Base-by-base conservation (phyloP, 1,140 invertebrate species). In the Pseudoatta argentina region DNA sequence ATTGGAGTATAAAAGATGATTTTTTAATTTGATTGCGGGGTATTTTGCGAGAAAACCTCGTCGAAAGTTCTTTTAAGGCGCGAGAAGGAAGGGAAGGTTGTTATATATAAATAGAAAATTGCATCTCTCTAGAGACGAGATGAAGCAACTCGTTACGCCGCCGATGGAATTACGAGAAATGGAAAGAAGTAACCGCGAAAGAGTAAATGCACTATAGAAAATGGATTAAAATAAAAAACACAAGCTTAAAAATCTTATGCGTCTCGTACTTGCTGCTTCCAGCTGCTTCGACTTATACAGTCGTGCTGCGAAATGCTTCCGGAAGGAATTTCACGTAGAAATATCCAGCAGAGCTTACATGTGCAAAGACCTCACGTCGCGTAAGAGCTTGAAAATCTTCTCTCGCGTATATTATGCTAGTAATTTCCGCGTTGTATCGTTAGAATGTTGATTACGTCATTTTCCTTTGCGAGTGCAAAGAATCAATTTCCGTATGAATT, bases 131-230 rank as follows among this genome's bases (percentile, higher is more conserved):
- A 51, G 69, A 44, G 27, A 16, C 18, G 39, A 51, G 79, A 83
- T 83, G 69, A 83, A 75, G 79, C 57, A 83, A 83, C 79, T 83
- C 79, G 79, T 83, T 83, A 83, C 55, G 21, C 44, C 27, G 79
- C 27, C 69, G 69, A 83, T 61, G 55, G 39, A 83, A 75, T 75
- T 83, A 83, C 39, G 55, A 83, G 39, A 27, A 21, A 73, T 39
- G 79, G 55, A 63, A 73, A 61, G 39, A 73, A 83, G n/a, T 61
- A 83, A 83, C 69, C 79, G 69, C 79, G 69, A 75, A 73, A 48
- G 24, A 82, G 69, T 59, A 82, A 81, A 82, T 72, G 78, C 39
- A 39, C 69, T 59, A 59, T 59, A 48, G 55, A 51, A 73, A 61
- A 69, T 61, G 39, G 14, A 21, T 14, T 61, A 21, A 51, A 73